phyloP scores from a whole-genome alignment of 2,888 invertebrate genomes.

The Siphlonurus alternatus region DNA sequence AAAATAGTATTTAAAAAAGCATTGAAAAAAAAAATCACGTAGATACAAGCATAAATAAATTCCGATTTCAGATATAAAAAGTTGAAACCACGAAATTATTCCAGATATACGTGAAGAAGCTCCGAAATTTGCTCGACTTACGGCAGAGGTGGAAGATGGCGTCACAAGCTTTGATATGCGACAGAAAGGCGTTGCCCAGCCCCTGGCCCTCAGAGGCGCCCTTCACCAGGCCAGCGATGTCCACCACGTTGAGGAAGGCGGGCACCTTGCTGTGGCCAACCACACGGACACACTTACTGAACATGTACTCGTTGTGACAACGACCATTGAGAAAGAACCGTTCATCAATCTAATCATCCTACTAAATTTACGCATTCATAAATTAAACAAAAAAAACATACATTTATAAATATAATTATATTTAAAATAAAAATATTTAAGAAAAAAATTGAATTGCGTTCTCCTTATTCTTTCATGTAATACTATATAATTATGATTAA shows the following conservation, averaged over 20 bases:
- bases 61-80: too few relatives aligned
- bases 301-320: too few relatives aligned
- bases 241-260: conserved; percentile 91
- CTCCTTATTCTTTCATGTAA: too few relatives aligned
- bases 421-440: conserved; percentile 9
- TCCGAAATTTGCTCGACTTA: conserved; percentile 46
- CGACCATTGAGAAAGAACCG: too few relatives aligned
- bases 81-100: neutral
- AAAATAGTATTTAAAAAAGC: neutral
- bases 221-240: conserved; percentile 96
- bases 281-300: conserved; percentile 10
- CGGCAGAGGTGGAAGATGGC: conserved; percentile 94
- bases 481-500: too few relatives aligned
- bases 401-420: conserved; percentile 3
- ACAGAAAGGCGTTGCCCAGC: conserved; percentile 94
- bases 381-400: conserved; percentile 10
- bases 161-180: conserved; percentile 97
- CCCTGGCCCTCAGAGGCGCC: conserved; percentile 98
- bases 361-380: neutral
- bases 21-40: neutral
- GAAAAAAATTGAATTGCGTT: neutral
- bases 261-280: conserved; percentile 85
- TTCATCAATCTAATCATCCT: too few relatives aligned
- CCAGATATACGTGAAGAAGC: neutral
- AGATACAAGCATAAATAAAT: too few relatives aligned